A percentile compares a stretch with the other conserved stretches of the same genome.
Conservation (phyloP, 1,140 invertebrate species). For the Thaumetopoea pityocampa region DNA sequence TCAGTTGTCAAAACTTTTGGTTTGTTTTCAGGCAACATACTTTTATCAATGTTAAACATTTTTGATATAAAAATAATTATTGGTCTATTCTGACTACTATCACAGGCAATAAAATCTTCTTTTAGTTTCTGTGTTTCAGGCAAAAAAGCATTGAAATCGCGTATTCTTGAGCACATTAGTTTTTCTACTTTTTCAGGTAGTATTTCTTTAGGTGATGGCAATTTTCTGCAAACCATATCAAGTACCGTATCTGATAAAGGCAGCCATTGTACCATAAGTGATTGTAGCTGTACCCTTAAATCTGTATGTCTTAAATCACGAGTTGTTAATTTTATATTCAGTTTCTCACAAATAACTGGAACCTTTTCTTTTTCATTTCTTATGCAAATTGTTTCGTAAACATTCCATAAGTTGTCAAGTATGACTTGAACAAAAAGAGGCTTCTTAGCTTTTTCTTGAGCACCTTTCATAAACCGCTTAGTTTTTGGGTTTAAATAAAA, state of each 20-base stretch:
- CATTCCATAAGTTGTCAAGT: constrained; percentile 94
- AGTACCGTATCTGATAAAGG: constrained; percentile 89
- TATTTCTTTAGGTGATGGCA: constrained; percentile 90
- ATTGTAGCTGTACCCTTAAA: constrained; percentile 85
- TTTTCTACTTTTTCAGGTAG: constrained; percentile 84
- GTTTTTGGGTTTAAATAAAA: constrained; percentile 93
- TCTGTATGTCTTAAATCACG: constrained; percentile 89
- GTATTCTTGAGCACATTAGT: constrained; percentile 83
- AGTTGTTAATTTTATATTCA: constrained; percentile 86
- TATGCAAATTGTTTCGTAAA: constrained; percentile 90
- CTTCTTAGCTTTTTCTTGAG: constrained; percentile 96
- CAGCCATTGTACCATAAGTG: constrained; percentile 92
- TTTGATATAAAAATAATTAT: constrained; percentile 96
- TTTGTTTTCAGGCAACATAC: constrained; percentile 83
- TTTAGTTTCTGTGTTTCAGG: constrained; percentile 84
- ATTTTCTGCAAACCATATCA: constrained; percentile 86
- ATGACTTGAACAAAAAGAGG: constrained; percentile 97
- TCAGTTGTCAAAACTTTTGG: constrained; percentile 84
- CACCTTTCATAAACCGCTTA: constrained; percentile 92
- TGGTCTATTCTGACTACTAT: constrained; percentile 80
- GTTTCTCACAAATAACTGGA: constrained; percentile 87
- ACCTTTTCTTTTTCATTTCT: constrained; percentile 90
- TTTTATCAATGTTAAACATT: constrained; percentile 91
- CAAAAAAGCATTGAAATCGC: constrained; percentile 83
- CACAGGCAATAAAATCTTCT: constrained; percentile 85